phyloP scores from a whole-genome alignment of 1,140 invertebrate species.

The Coelopa frigida region DNA sequence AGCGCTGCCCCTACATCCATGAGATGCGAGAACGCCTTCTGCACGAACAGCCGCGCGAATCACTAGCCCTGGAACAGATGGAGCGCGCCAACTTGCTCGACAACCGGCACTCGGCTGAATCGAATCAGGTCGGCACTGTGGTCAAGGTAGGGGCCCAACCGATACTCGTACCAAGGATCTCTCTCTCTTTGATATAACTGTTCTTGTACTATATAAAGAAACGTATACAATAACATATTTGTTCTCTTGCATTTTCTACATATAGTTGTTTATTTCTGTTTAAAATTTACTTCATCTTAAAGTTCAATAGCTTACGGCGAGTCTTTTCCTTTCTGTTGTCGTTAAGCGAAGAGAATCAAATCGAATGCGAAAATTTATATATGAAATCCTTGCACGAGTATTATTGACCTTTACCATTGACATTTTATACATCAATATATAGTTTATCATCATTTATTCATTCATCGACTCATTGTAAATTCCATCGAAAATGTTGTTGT shows the following conservation, averaged over 20 bases:
- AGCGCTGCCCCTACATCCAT: conserved; percentile 82
- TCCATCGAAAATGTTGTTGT: too few relatives aligned
- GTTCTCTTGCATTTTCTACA: neutral
- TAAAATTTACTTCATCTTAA: too few relatives aligned
- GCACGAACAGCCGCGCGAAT: conserved; percentile 54
- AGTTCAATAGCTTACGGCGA: too few relatives aligned
- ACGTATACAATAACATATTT: neutral
- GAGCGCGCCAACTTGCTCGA: conserved; percentile 49
- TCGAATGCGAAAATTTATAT: too few relatives aligned
- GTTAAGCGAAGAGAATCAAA: too few relatives aligned
- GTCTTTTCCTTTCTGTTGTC: too few relatives aligned
- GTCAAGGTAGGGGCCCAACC: conserved; percentile 61
- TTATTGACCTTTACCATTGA: conserved; percentile 38
- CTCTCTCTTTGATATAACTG: neutral
- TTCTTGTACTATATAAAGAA: neutral
- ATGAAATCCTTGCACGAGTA: conserved; percentile 43
- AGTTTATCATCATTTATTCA: conserved; percentile 7
- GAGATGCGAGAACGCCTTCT: conserved; percentile 85
- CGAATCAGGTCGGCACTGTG: conserved; percentile 70
- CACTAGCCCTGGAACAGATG: conserved; percentile 48
- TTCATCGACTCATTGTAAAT: conserved; percentile 10
- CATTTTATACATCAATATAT: conserved; percentile 1
- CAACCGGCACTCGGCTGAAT: conserved; percentile 54
- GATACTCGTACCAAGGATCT: conserved; percentile 35
- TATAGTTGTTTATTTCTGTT: conserved; percentile 3